Evolutionary conservation across 2,113 vertebrate genomes (phyloP).

Genomic region (Tamias sibiricus): DNA sequence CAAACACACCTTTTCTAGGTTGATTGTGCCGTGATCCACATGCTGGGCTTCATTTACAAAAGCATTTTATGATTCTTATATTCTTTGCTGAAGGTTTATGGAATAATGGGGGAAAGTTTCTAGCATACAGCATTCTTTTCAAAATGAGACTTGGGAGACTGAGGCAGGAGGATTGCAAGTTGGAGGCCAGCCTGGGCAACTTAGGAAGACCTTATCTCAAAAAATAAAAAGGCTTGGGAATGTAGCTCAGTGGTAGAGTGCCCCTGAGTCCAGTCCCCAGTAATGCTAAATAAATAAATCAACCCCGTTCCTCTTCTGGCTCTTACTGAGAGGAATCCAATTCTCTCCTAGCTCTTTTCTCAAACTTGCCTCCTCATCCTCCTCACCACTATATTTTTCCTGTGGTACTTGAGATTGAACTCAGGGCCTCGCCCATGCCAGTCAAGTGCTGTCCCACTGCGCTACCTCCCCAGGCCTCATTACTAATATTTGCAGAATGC

Average conservation of each 20-base stretch:
- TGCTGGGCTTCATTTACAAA: neutral
- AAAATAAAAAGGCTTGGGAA: neutral
- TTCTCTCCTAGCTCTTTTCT: neutral
- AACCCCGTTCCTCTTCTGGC: neutral
- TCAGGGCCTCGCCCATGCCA: neutral
- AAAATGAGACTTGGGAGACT: neutral
- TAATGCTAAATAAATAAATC: neutral
- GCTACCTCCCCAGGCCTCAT: neutral
- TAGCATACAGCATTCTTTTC: neutral
- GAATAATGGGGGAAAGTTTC: neutral
- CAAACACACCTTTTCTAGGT: neutral
- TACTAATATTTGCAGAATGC: neutral
- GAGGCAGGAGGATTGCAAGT: neutral
- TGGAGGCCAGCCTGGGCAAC: neutral
- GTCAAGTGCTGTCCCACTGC: neutral
- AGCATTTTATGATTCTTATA: neutral
- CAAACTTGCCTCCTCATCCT: neutral
- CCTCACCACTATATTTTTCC: neutral
- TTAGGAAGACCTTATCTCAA: neutral
- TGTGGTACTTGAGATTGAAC: neutral
- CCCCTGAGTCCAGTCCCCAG: no score
- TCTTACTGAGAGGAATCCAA: neutral
- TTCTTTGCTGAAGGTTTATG: neutral
- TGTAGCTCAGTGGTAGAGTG: no score
- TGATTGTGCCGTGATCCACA: neutral